These are phyloP conservation scores for Ptychobarbus kaznakovi DNA, from an alignment of 2,797 vertebrate species.

Conservation along the genomic window DNA sequence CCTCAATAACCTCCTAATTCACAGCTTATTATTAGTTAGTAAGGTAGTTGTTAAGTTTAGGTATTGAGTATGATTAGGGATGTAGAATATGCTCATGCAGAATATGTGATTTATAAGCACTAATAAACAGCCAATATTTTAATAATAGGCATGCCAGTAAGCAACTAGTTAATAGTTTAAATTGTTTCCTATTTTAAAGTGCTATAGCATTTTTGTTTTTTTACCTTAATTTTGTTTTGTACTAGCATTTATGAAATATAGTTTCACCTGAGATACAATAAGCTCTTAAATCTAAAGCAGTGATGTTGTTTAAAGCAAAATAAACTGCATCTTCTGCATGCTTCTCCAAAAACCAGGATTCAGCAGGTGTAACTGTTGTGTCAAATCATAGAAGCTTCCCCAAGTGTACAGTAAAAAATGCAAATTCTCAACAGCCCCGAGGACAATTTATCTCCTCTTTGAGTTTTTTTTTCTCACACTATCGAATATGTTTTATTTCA, in stretches of 20 bases:
- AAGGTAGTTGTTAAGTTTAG: no score
- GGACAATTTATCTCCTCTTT: slow-evolving; percentile 78
- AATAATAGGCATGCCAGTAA: no score
- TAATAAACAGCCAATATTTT: no score
- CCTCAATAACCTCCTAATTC: no score
- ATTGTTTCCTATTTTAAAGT: no score
- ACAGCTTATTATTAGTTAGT: no score
- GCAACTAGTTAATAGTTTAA: no score
- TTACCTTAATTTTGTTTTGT: neutral
- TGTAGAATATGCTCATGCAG: no score
- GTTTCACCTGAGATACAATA: neutral
- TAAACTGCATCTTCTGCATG: slow-evolving; percentile 63
- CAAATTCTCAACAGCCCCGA: slow-evolving; percentile 72
- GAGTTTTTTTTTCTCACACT: slow-evolving; percentile 65
- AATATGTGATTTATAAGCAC: no score
- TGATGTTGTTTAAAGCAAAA: neutral
- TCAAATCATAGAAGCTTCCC: slow-evolving; percentile 78
- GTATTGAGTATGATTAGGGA: no score
- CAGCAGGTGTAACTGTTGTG: slow-evolving; percentile 68
- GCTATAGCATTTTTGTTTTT: no score
- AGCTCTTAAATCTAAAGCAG: neutral
- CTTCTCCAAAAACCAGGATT: slow-evolving; percentile 67
- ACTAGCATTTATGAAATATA: neutral
- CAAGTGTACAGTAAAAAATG: slow-evolving; percentile 76
- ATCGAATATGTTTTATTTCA: slow-evolving; percentile 75